Evolutionary conservation across 2,113 vertebrate genomes (phyloP), one percentile per base, ranked within the genome.

Genomic region (Calidris pugnax): DNA sequence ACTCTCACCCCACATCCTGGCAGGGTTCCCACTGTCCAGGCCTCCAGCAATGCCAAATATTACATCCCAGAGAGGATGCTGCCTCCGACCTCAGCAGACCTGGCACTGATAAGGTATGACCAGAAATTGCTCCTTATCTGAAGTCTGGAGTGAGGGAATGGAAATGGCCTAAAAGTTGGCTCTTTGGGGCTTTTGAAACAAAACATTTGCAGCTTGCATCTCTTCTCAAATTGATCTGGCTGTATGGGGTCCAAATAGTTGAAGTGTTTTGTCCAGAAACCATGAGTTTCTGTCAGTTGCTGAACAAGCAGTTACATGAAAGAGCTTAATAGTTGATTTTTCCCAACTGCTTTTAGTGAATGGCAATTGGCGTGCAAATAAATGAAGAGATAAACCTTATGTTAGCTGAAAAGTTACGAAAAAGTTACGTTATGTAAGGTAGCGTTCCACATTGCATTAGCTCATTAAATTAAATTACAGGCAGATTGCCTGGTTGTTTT

Each of bases 31-130:
- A 4, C 23, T 16, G 37, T 5, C 68, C 68, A 56, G 45, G 21
- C 5, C 28, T 16, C 41, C 2, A 1, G 32, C 5, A 77, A 47
- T 1, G 3, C 19, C 63, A 56, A 16, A 18, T 67, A 18, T 11
- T 14, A 2, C 32, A 33, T 23, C 57, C 51, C 10, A 2, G 53
- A 64, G n/a, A 12, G 7, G 27, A 17, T 80, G 21, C 10, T 68
- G 32, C 11, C 30, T 59, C 75, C 0, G 0, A 33, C 17, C 26
- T 48, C 1, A 0, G 11, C 5, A 30, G 41, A 21, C 14, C 14
- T 14, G 6, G 41, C 17, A 69, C 62, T 64, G 26, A 17, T 12
- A 50, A 50, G 4, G 37, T 24, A 26, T 23, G 22, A 27, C 22
- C 24, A 55, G 73, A 79, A 59, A 43, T 43, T n/a, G 26, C 10